Percentiles rank a stretch among this genome's conserved stretches.
These are phyloP conservation scores for Lateolabrax maculatus DNA, from an alignment of 2,797 vertebrate species.

Conservation along the genomic window DNA sequence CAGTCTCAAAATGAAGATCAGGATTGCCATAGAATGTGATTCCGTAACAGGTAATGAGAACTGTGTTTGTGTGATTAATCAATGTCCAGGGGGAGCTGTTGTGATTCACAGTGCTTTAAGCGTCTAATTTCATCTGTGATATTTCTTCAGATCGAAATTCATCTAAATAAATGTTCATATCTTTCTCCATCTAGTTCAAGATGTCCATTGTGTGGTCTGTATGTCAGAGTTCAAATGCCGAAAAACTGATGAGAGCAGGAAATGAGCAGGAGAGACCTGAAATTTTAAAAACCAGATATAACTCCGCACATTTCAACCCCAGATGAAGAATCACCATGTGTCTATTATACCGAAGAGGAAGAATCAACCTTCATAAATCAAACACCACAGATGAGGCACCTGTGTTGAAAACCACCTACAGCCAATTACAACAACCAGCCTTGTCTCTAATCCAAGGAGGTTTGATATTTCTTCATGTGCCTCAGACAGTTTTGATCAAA, in stretches of 20 bases:
- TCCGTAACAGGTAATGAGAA: constrained; percentile 4
- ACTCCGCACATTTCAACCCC: not conserved
- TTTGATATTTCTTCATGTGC: constrained; percentile 48
- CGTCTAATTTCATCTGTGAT: constrained; percentile 24
- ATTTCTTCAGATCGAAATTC: constrained; percentile 28
- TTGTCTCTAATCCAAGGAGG: constrained; percentile 48
- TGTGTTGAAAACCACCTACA: constrained; percentile 56
- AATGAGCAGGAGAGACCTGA: not conserved
- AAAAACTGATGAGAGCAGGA: constrained; percentile 10
- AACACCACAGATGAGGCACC: constrained; percentile 49
- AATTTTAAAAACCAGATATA: constrained; percentile 6
- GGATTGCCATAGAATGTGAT: not conserved
- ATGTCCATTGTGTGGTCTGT: no score
- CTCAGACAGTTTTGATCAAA: constrained; percentile 51
- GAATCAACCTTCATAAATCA: constrained; percentile 69
- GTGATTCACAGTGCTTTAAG: constrained; percentile 52
- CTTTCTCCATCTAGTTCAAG: not conserved
- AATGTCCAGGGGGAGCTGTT: constrained; percentile 22
- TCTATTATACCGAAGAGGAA: constrained; percentile 42
- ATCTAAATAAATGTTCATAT: constrained; percentile 46
- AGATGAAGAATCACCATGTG: constrained; percentile 50
- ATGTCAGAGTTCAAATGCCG: constrained; percentile 6
- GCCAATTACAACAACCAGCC: constrained; percentile 73
- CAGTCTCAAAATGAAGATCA: constrained; percentile 20
- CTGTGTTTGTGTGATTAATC: constrained; percentile 52